Percentiles rank a stretch among this genome's conserved stretches.
These are phyloP conservation scores for Celastrina argiolus DNA, from an alignment of 2,888 invertebrate species.

Conservation along the genomic window DNA sequence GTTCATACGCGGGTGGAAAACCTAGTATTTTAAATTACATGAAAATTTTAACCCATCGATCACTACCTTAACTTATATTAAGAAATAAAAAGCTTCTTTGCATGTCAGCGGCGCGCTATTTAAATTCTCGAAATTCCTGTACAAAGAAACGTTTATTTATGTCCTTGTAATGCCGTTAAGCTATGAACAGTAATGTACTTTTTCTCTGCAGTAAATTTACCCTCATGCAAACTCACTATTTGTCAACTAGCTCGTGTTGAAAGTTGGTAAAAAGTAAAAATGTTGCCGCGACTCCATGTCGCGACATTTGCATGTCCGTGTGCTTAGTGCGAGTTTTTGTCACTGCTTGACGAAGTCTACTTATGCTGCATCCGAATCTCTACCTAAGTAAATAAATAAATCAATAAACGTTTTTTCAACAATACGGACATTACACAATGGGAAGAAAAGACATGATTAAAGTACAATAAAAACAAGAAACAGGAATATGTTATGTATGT, in stretches of 20 bases:
- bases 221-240: background rate
- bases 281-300: background rate
- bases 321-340: too few species aligned
- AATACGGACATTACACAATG: too few species aligned
- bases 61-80: background rate
- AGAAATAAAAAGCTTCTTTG: slow-evolving; percentile 5
- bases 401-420: too few species aligned
- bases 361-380: too few species aligned
- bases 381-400: too few species aligned
- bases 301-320: too few species aligned
- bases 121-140: background rate
- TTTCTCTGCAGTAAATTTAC: background rate
- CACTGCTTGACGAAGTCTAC: too few species aligned
- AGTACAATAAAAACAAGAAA: too few species aligned
- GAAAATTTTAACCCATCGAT: background rate
- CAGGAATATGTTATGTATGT: too few species aligned
- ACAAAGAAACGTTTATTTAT: background rate
- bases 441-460: too few species aligned
- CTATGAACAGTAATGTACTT: background rate
- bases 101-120: background rate
- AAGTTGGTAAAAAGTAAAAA: background rate
- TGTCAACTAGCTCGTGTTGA: background rate
- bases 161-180: background rate
- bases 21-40: too few species aligned
- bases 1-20: too few species aligned